Percentiles rank a stretch among this genome's conserved stretches.
Evolutionary conservation across 2,113 vertebrate genomes (phyloP).

Genomic region (Pithys albifrons): DNA sequence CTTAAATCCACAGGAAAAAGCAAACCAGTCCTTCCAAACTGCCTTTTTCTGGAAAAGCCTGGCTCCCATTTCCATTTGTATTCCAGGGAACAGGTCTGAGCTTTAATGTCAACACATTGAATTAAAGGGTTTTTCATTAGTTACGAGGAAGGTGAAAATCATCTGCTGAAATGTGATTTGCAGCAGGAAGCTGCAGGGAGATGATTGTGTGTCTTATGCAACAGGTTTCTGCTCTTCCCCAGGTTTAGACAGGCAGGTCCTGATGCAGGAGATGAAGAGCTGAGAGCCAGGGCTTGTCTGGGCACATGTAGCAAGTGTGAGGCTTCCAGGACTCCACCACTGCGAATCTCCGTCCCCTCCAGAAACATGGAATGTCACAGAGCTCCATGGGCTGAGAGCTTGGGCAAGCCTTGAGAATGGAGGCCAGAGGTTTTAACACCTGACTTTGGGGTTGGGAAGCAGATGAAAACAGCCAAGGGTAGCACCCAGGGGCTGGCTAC

Average conservation of each 20-base stretch:
- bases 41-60: background rate
- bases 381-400: background rate
- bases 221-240: background rate
- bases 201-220: background rate
- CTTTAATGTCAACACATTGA: conserved; percentile 26
- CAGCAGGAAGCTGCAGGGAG: background rate
- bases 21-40: background rate
- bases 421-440: background rate
- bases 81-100: background rate
- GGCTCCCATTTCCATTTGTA: background rate
- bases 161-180: conserved; percentile 12
- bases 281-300: background rate
- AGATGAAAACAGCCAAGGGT: background rate
- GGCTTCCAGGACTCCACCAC: background rate
- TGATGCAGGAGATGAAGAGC: background rate
- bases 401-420: background rate
- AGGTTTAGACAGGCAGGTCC: background rate
- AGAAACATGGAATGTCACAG: rapidly evolving
- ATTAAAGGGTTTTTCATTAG: conserved; percentile 47
- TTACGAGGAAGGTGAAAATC: conserved; percentile 20
- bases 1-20: background rate
- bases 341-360: background rate
- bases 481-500: background rate
- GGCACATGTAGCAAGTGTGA: background rate
- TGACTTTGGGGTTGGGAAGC: background rate